A percentile compares a stretch with the other conserved stretches of the same genome.
Evolutionary conservation across 92 coral and sea anemone genomes (phyloP).

Genomic region (Epizoanthus rinbou): DNA sequence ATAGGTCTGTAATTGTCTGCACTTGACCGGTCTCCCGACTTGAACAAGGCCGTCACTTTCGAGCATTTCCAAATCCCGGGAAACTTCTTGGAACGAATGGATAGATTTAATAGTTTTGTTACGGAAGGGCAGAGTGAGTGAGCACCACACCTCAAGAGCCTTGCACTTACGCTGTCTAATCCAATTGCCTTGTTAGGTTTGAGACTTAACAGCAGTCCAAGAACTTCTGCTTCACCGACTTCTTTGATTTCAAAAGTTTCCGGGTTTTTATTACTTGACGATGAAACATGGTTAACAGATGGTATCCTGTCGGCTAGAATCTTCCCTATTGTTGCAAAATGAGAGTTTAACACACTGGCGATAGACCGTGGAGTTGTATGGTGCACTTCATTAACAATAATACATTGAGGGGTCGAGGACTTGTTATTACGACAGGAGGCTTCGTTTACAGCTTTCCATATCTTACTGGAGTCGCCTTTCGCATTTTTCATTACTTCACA

Average conservation of each 20-base stretch:
- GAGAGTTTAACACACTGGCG: not conserved
- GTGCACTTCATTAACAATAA: not conserved
- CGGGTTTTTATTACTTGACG: not conserved
- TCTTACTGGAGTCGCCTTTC: slow-evolving; percentile 42
- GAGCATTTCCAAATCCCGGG: slow-evolving; percentile 23
- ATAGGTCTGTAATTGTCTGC: not conserved
- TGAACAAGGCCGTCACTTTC: slow-evolving; percentile 22
- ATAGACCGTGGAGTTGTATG: slow-evolving; percentile 19
- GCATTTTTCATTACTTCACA: slow-evolving; percentile 36
- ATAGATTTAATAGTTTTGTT: slow-evolving; percentile 43
- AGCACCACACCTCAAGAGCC: slow-evolving; percentile 45
- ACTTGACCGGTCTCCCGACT: slow-evolving; percentile 4
- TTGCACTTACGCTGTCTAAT: slow-evolving; percentile 42
- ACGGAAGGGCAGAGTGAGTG: slow-evolving; percentile 30
- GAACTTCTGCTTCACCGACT: slow-evolving; percentile 19
- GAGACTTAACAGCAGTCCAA: slow-evolving; percentile 32
- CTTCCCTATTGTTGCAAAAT: not conserved
- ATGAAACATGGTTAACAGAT: slow-evolving; percentile 24
- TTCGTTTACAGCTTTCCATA: slow-evolving; percentile 36
- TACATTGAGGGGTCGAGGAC: slow-evolving; percentile 5
- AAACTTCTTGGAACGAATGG: slow-evolving; percentile 23
- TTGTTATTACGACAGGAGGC: not conserved
- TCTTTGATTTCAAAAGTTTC: slow-evolving; percentile 12
- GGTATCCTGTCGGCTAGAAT: slow-evolving; percentile 4
- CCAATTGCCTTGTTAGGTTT: slow-evolving; percentile 46